These are phyloP conservation scores for Macropus fuliginosus DNA, from an alignment of 2,797 vertebrate genomes.

Conservation along the genomic window DNA sequence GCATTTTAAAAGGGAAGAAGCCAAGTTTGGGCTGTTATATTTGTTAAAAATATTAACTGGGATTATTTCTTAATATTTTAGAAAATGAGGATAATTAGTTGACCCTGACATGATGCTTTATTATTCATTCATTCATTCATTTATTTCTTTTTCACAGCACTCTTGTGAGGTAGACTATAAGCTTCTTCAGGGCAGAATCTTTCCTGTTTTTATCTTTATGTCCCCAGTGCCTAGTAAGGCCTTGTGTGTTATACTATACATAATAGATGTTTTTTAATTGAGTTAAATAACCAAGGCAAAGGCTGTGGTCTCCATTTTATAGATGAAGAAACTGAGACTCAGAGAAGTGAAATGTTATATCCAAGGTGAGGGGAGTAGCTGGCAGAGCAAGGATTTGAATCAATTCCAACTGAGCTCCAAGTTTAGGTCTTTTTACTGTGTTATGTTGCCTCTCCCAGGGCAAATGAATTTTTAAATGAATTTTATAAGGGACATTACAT, in stretches of 20 bases:
- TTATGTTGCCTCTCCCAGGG: neutral
- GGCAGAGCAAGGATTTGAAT: neutral
- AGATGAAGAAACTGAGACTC: neutral
- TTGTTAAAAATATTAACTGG: neutral
- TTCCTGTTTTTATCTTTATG: neutral
- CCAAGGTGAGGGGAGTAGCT: neutral
- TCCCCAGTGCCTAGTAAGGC: neutral
- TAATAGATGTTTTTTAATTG: neutral
- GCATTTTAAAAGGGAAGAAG: conserved; percentile 2
- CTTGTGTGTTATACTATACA: neutral
- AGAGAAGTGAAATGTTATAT: neutral
- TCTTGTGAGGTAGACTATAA: neutral
- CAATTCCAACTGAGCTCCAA: neutral
- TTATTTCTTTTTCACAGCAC: neutral
- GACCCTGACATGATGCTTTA: neutral
- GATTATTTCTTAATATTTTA: neutral
- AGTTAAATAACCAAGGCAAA: neutral
- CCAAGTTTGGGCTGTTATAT: neutral
- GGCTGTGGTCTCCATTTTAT: neutral
- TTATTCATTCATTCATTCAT: neutral
- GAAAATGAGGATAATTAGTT: neutral
- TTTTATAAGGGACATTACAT: conserved; percentile 1
- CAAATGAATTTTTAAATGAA: neutral
- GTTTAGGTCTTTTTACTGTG: neutral
- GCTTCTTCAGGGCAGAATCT: neutral